These are phyloP conservation scores for Bombus ignitus DNA, from an alignment of 1,140 invertebrate genomes.

Conservation along the genomic window DNA sequence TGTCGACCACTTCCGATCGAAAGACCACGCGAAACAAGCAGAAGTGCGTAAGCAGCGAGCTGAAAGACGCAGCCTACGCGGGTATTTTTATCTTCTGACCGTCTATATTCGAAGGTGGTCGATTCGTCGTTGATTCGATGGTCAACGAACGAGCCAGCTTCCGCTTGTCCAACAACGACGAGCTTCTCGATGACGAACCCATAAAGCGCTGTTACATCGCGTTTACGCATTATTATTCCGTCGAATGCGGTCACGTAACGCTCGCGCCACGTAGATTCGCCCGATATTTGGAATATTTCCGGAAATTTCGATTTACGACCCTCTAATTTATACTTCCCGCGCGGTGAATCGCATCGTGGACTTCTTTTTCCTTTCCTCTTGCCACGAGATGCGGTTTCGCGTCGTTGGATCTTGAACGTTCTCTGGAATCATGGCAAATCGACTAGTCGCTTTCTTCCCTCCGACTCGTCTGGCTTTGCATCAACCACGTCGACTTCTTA, in stretches of 20 bases:
- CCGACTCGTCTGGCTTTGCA: too few relatives aligned
- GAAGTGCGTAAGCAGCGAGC: not conserved
- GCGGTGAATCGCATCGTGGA: not conserved
- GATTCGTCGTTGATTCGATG: not conserved
- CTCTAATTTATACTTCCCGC: not conserved
- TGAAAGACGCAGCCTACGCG: constrained; percentile 1
- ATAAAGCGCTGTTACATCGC: constrained; percentile 4
- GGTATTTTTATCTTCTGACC: constrained; percentile 48
- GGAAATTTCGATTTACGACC: not conserved
- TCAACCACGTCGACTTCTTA: too few relatives aligned
- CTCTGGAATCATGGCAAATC: too few relatives aligned
- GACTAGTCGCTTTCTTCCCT: not conserved
- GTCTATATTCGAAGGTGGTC: constrained; percentile 12
- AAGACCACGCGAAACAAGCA: not conserved
- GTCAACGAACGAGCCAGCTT: constrained; percentile 38
- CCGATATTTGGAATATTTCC: not conserved
- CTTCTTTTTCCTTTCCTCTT: not conserved
- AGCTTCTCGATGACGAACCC: constrained; percentile 5
- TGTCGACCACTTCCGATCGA: not conserved
- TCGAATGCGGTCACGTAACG: not conserved
- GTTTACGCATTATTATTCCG: constrained; percentile 2
- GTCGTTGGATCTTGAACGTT: not conserved
- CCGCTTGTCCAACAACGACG: not conserved
- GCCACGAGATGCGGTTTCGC: not conserved
- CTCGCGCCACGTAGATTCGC: not conserved